phyloP scores from a whole-genome alignment of 2,797 vertebrate species.

The Urocyon cinereoargenteus region DNA sequence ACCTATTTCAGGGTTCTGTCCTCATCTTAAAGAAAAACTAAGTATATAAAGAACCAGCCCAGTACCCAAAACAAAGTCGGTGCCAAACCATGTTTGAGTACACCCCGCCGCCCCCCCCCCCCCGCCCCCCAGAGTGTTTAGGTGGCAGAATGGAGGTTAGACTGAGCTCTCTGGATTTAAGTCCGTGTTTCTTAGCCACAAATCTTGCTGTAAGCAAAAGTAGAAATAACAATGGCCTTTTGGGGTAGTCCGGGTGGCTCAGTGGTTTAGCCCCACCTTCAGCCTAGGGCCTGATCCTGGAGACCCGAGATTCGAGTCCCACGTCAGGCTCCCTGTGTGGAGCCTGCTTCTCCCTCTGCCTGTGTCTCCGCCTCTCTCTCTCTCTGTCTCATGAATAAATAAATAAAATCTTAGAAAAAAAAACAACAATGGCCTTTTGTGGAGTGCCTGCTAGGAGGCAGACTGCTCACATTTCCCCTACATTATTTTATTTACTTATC shows the following conservation, averaged over 20 bases:
- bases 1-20: not conserved
- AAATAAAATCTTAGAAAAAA: not conserved
- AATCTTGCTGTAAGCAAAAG: constrained; percentile 24
- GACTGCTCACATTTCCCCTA: not conserved
- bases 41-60: not conserved
- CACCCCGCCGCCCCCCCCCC: no score
- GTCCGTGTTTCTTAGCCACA: constrained; percentile 28
- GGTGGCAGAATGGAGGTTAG: constrained; percentile 1
- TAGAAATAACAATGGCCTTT: not conserved
- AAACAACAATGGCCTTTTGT: not conserved
- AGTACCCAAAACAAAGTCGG: not conserved
- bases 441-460: not conserved
- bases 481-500: not conserved
- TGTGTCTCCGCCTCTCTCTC: no score
- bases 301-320: no score
- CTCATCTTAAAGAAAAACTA: constrained; percentile 43
- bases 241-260: not conserved
- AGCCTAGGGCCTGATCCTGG: no score
- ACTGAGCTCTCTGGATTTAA: not conserved
- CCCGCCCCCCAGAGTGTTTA: not conserved
- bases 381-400: no score
- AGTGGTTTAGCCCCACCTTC: no score
- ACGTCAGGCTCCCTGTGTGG: no score
- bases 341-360: no score
- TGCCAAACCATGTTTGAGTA: not conserved